Conservation (phyloP, 2,888 invertebrate species). For the Zaprionus lineosus region DNA sequence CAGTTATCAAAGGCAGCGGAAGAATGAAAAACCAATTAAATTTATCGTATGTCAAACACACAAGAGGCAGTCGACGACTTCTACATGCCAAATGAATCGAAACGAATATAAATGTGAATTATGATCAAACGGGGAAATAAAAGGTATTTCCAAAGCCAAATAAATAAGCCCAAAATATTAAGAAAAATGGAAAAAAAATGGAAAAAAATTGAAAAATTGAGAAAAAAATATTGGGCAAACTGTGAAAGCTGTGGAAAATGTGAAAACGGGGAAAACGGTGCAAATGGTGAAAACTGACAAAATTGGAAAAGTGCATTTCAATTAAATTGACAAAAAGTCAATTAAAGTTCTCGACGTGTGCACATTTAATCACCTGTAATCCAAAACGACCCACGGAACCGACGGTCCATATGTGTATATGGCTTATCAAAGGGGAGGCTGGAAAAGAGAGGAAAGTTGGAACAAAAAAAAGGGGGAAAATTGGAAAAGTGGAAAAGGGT, state of each 20-base stretch:
- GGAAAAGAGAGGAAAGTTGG: neutral
- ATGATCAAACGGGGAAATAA: constrained; percentile 48
- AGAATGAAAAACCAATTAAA: constrained; percentile 53
- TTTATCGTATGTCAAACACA: constrained; percentile 58
- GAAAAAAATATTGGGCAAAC: neutral
- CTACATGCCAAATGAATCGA: constrained; percentile 39
- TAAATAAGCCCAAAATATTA: constrained; percentile 21
- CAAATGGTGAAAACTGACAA: too few species aligned
- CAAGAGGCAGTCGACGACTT: constrained; percentile 23
- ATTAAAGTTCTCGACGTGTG: constrained; percentile 45
- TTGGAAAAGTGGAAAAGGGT: too few species aligned
- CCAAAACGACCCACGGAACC: constrained; percentile 33
- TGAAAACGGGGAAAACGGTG: too few species aligned
- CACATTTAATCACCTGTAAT: constrained; percentile 70
- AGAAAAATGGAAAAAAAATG: constrained; percentile 11
- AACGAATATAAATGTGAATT: constrained; percentile 53
- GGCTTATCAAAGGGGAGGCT: neutral
- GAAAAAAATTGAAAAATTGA: neutral
- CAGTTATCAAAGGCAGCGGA: neutral
- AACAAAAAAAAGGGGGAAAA: neutral
- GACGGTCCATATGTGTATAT: constrained; percentile 1
- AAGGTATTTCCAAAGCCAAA: too few species aligned
- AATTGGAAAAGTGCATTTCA: too few species aligned
- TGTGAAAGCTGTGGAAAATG: constrained; percentile 25
- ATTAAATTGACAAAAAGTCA: constrained; percentile 65